Percentiles rank a stretch among this genome's conserved stretches.
Conservation (phyloP, 2,797 vertebrate genomes). For the Girardinus metallicus region DNA sequence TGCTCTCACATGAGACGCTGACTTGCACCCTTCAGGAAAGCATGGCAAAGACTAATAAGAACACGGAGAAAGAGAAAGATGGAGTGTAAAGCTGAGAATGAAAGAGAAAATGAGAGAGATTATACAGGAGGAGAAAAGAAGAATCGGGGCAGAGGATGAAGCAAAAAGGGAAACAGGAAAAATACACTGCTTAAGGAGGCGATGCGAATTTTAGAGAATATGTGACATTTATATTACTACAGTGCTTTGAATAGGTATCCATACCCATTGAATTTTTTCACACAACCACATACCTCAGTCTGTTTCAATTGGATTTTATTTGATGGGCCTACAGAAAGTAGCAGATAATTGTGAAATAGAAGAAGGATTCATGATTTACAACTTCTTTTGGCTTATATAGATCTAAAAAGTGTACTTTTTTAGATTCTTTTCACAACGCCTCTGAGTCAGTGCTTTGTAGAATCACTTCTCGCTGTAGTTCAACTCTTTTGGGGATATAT, state of each 20-base stretch:
- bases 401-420: background rate
- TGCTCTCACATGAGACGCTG: conserved; percentile 36
- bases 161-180: conserved; percentile 16
- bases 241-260: background rate
- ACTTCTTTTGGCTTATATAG: background rate
- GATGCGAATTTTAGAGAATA: conserved; percentile 44
- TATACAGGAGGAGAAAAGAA: conserved; percentile 24
- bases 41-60: conserved; percentile 46
- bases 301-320: background rate
- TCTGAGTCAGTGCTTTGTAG: background rate
- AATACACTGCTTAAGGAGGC: conserved; percentile 27
- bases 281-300: background rate
- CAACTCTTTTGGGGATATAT: background rate
- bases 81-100: conserved; percentile 15
- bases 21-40: conserved; percentile 39
- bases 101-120: conserved; percentile 37
- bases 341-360: background rate
- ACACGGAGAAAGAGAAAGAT: conserved; percentile 17
- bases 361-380: background rate
- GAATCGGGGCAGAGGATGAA: conserved; percentile 24
- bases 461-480: background rate
- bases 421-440: background rate
- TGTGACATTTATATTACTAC: conserved; percentile 11
- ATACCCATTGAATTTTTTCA: background rate
- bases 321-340: background rate